These are phyloP conservation scores for Parnassius glacialis DNA, from an alignment of 2,888 invertebrate species.

Conservation along the genomic window DNA sequence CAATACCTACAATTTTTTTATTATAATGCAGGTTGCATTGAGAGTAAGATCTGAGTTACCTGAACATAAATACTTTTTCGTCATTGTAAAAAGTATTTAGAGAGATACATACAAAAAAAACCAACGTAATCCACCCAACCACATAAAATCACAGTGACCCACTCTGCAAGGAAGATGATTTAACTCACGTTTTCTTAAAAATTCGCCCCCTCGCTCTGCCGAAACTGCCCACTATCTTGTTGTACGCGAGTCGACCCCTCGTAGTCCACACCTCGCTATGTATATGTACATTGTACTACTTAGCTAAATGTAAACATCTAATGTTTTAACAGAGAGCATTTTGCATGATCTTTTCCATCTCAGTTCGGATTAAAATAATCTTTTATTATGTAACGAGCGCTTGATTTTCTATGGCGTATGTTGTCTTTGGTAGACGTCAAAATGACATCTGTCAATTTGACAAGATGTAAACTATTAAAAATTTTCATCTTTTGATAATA, in stretches of 20 bases:
- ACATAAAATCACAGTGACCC: constrained; percentile 24
- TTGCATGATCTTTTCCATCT: background rate
- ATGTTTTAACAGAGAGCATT: constrained; percentile 4
- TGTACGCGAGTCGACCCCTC: constrained; percentile 60
- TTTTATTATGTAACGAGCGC: background rate
- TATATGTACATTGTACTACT: constrained; percentile 27
- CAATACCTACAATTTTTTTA: too few relatives aligned
- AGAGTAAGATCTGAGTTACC: too few relatives aligned
- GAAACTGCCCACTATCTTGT: constrained; percentile 62
- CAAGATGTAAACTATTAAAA: too few relatives aligned
- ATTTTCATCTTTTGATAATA: too few relatives aligned
- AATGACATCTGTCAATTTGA: too few relatives aligned
- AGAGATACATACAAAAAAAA: too few relatives aligned
- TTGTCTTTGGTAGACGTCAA: too few relatives aligned
- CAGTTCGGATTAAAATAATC: background rate
- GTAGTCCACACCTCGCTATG: constrained; percentile 52
- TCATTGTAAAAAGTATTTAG: too few relatives aligned
- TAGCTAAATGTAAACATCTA: constrained; percentile 19
- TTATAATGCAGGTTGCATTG: too few relatives aligned
- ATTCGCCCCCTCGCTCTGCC: constrained; percentile 69
- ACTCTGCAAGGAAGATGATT: constrained; percentile 14
- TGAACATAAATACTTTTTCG: too few relatives aligned
- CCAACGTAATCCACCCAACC: background rate
- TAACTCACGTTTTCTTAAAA: constrained; percentile 75
- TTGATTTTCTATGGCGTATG: too few relatives aligned